Evolutionary conservation across 2,113 vertebrate species (phyloP).

Genomic region (Cyprinodon brontotheroides): DNA sequence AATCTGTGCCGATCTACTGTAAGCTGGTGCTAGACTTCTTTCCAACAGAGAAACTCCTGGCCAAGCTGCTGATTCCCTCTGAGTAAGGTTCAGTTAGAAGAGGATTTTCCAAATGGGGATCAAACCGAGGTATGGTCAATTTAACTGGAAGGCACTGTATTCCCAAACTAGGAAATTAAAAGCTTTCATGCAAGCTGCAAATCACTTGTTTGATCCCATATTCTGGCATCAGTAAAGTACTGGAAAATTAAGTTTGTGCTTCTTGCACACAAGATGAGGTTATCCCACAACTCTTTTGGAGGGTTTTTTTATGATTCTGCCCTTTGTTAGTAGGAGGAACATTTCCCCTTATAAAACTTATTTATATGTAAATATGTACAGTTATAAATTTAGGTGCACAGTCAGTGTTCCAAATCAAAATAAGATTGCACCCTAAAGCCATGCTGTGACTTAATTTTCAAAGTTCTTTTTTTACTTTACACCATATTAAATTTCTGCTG

Average conservation of each 20-base stretch:
- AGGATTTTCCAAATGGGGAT: slow-evolving; percentile 23
- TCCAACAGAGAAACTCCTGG: not conserved
- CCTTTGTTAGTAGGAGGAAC: slow-evolving; percentile 27
- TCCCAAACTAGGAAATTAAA: slow-evolving; percentile 28
- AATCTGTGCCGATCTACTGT: slow-evolving; percentile 3
- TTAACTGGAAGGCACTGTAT: slow-evolving; percentile 25
- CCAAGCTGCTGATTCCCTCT: slow-evolving; percentile 11
- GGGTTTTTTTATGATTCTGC: slow-evolving; percentile 7
- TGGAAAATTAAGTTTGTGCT: not conserved
- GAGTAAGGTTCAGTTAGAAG: slow-evolving; percentile 17
- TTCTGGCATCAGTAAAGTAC: not conserved
- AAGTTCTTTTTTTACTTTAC: slow-evolving; percentile 13
- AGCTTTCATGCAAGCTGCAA: slow-evolving; percentile 8
- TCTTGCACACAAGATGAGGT: slow-evolving; percentile 11
- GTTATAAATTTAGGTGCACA: slow-evolving; percentile 24
- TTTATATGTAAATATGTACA: slow-evolving; percentile 6
- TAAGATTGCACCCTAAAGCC: slow-evolving; percentile 28
- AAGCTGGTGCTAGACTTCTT: not conserved
- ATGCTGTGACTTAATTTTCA: slow-evolving; percentile 53
- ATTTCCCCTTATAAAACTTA: slow-evolving; percentile 26
- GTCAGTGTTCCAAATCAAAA: slow-evolving; percentile 30
- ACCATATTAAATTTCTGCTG: slow-evolving; percentile 30
- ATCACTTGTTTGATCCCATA: slow-evolving; percentile 10
- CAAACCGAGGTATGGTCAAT: slow-evolving; percentile 9
- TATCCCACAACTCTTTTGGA: not conserved